phyloP scores from a whole-genome alignment of 2,797 vertebrate genomes.

The Hydrolagus colliei region DNA sequence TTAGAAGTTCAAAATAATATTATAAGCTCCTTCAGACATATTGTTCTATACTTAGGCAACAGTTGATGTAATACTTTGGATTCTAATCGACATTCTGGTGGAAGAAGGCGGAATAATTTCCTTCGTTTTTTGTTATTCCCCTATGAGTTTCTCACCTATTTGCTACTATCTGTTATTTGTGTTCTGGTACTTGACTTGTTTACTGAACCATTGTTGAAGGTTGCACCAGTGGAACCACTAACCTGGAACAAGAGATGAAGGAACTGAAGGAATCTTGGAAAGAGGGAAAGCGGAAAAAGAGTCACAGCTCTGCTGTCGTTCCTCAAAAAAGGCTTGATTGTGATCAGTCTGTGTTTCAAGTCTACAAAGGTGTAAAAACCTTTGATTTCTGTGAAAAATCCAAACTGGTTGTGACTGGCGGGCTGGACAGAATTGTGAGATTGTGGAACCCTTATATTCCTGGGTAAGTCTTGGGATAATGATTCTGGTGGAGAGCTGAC shows the following conservation, averaged over 20 bases:
- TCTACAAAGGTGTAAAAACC: constrained; percentile 55
- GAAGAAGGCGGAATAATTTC: too few relatives aligned
- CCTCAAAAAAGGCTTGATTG: constrained; percentile 46
- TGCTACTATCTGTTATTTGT: background rate
- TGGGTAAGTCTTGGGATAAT: constrained; percentile 44
- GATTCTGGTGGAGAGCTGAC: too few relatives aligned
- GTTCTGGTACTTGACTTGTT: background rate
- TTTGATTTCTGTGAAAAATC: constrained; percentile 58
- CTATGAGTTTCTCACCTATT: background rate
- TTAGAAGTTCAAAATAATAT: too few relatives aligned
- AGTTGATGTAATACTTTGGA: too few relatives aligned
- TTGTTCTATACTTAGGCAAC: too few relatives aligned
- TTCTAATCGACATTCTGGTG: too few relatives aligned
- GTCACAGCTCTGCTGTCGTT: constrained; percentile 36
- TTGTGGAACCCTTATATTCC: constrained; percentile 64
- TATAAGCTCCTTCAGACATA: too few relatives aligned
- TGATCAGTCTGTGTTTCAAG: constrained; percentile 54
- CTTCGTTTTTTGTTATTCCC: too few relatives aligned
- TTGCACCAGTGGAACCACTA: constrained; percentile 46
- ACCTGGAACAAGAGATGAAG: constrained; percentile 53
- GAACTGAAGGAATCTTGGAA: constrained; percentile 51
- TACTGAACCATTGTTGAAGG: constrained; percentile 43
- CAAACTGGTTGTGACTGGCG: constrained; percentile 59
- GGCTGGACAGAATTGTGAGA: constrained; percentile 55
- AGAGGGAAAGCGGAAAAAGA: constrained; percentile 51